Evolutionary conservation across 2,888 invertebrate species (phyloP).

Genomic region (Rotaria socialis): DNA sequence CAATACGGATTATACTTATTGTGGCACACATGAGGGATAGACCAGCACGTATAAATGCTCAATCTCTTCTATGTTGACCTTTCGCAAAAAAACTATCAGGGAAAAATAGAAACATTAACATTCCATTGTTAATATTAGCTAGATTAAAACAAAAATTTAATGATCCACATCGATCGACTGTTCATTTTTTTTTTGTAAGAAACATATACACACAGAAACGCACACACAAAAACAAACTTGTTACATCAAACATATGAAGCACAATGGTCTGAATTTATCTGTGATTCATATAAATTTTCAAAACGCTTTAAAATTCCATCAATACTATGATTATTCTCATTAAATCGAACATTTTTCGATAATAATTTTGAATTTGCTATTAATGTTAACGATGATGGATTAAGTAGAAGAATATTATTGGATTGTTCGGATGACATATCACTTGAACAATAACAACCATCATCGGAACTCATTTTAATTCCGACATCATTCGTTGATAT

Average conservation of each 20-base stretch:
- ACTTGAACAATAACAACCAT: conserved; percentile 33
- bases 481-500: background rate
- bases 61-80: background rate
- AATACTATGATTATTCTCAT: background rate
- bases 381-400: conserved; percentile 12
- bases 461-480: background rate
- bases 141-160: background rate
- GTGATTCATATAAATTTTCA: background rate
- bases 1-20: background rate
- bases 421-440: conserved; percentile 35
- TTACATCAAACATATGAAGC: conserved; percentile 8
- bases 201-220: background rate
- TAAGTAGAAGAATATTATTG: background rate
- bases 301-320: conserved; percentile 34
- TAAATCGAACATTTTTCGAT: background rate
- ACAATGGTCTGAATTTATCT: background rate
- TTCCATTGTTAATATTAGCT: background rate
- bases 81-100: background rate
- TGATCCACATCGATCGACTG: background rate
- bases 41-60: background rate
- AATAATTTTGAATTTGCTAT: background rate
- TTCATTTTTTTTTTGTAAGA: background rate
- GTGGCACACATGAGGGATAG: background rate
- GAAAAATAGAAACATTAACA: background rate
- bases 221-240: background rate